These are phyloP conservation scores for Aspidapion aeneum DNA, from an alignment of 2,888 invertebrate genomes.

Conservation along the genomic window DNA sequence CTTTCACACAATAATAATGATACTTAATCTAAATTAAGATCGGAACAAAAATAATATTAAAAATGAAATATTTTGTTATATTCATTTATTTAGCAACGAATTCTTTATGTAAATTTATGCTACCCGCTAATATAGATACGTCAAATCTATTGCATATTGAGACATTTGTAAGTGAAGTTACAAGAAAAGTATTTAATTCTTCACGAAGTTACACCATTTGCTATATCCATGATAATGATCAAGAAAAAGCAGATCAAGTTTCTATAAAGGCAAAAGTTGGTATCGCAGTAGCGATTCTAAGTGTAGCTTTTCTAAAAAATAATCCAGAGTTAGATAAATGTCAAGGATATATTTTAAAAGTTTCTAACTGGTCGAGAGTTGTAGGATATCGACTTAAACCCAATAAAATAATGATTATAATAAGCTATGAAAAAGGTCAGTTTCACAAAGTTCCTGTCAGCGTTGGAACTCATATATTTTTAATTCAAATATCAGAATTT, in stretches of 20 bases:
- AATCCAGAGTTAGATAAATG: not conserved
- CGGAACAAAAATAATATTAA: no score
- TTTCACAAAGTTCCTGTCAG: not conserved
- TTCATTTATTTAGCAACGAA: no score
- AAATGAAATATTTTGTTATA: no score
- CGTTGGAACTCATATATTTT: not conserved
- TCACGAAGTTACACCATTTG: not conserved
- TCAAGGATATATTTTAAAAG: not conserved
- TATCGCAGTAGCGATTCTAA: not conserved
- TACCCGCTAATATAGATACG: not conserved
- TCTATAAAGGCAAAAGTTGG: no score
- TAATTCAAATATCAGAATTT: not conserved
- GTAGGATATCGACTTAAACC: not conserved
- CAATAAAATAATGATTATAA: not conserved
- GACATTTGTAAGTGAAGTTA: not conserved
- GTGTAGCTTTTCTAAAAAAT: not conserved
- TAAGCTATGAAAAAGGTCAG: not conserved
- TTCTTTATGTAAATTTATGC: no score
- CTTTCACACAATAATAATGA: no score
- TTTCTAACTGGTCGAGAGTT: not conserved
- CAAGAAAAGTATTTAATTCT: not conserved
- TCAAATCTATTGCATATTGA: not conserved
- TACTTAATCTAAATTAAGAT: no score
- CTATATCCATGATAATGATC: not conserved
- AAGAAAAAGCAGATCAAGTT: not conserved